Conservation (phyloP, 2,888 invertebrate genomes). For the Lutraria lutraria region DNA sequence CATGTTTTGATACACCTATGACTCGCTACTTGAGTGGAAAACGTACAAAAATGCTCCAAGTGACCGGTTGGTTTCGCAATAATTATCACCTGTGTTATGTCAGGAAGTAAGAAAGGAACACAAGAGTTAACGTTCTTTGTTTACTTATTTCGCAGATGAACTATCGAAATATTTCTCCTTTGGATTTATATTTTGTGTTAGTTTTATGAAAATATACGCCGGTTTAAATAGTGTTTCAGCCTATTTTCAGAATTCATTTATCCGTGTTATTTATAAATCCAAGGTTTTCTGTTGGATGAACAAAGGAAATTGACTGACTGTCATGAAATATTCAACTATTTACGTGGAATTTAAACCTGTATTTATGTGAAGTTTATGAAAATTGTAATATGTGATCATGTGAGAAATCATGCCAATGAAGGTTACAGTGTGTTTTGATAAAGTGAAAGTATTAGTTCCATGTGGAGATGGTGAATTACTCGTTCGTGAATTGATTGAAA, state of each 20-base stretch:
- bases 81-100: conserved; percentile 53
- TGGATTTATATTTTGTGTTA: not conserved
- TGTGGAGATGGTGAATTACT: conserved; percentile 97
- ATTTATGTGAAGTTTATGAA: not conserved
- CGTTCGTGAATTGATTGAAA: conserved; percentile 96
- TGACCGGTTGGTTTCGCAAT: not conserved
- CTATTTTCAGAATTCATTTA: not conserved
- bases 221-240: not conserved
- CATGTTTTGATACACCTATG: not conserved
- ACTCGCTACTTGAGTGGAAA: not conserved
- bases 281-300: not conserved
- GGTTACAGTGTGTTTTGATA: conserved; percentile 98
- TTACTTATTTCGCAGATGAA: conserved; percentile 14
- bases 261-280: not conserved
- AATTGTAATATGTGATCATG: conserved; percentile 38
- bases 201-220: not conserved
- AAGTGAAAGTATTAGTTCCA: conserved; percentile 97
- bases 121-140: conserved; percentile 57
- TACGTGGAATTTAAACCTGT: not conserved
- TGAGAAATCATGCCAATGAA: conserved; percentile 90
- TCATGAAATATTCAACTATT: not conserved
- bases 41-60: not conserved
- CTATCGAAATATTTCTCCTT: not conserved
- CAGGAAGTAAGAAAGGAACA: conserved; percentile 44
- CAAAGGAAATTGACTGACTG: not conserved